phyloP scores from a whole-genome alignment of 2,113 vertebrate species.

The Elachura formosa region DNA sequence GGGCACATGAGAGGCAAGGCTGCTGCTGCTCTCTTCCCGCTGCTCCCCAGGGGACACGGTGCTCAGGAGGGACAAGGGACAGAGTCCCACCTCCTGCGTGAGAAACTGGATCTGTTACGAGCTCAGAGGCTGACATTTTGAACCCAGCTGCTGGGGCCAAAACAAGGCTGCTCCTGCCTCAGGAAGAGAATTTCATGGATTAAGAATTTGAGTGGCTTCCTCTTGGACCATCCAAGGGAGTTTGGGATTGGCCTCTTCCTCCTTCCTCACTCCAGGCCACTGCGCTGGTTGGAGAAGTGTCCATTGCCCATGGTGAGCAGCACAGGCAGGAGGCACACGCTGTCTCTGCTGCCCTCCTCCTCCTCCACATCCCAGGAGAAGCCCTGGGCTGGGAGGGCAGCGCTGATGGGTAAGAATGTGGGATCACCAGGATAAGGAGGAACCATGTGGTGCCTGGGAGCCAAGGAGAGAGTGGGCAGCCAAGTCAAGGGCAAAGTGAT shows the following conservation, averaged over 20 bases:
- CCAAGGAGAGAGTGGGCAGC: background rate
- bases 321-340: rapidly evolving
- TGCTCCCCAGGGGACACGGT: background rate
- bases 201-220: background rate
- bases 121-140: background rate
- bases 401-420: rapidly evolving
- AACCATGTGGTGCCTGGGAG: background rate
- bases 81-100: background rate
- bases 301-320: rapidly evolving
- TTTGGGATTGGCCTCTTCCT: background rate
- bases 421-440: background rate
- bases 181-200: background rate
- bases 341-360: background rate
- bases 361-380: background rate
- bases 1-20: background rate
- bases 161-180: background rate
- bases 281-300: rapidly evolving
- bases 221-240: background rate
- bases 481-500: background rate
- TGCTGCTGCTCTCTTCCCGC: background rate
- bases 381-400: background rate
- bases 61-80: background rate
- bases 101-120: background rate
- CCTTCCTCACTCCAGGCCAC: rapidly evolving
- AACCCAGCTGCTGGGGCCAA: background rate